phyloP scores from a whole-genome alignment of 1,140 invertebrate genomes.

The Drosophila equinoxialis region DNA sequence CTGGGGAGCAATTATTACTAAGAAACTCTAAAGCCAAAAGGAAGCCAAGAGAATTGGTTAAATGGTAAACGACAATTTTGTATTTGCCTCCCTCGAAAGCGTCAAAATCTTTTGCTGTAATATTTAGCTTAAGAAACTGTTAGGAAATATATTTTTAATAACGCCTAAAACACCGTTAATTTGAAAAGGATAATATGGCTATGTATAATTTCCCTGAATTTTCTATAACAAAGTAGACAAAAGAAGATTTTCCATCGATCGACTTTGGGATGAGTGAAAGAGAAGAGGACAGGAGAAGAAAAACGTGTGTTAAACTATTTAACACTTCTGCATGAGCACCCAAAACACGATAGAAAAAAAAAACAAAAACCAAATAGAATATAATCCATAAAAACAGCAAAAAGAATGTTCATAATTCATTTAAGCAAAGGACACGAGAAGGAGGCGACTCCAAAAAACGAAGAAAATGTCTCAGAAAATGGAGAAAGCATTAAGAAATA shows the following conservation, averaged over 20 bases:
- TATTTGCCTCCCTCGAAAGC: too few species aligned
- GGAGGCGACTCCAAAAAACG: background rate
- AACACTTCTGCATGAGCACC: constrained; percentile 78
- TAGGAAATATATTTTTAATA: too few species aligned
- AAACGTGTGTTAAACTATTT: constrained; percentile 78
- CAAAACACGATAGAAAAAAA: constrained; percentile 2
- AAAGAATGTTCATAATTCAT: constrained; percentile 69
- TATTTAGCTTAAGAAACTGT: too few species aligned
- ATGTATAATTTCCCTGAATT: too few species aligned
- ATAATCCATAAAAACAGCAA: constrained; percentile 28
- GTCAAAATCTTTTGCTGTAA: too few species aligned
- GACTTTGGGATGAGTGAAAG: background rate
- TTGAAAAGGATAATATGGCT: too few species aligned
- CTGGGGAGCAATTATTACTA: too few species aligned
- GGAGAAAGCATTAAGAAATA: constrained; percentile 78
- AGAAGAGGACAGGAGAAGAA: constrained; percentile 27
- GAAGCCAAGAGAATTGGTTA: too few species aligned
- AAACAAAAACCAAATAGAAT: constrained; percentile 33
- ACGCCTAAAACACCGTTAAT: too few species aligned
- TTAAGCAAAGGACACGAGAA: constrained; percentile 10
- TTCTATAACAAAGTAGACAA: constrained; percentile 10
- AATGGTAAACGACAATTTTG: too few species aligned
- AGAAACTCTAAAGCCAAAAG: too few species aligned
- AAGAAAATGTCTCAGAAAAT: constrained; percentile 72
- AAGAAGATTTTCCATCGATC: constrained; percentile 1